Percentiles rank a stretch among this genome's conserved stretches.
Conservation (phyloP, 2,888 invertebrate genomes). For the Halictus quadricinctus region DNA sequence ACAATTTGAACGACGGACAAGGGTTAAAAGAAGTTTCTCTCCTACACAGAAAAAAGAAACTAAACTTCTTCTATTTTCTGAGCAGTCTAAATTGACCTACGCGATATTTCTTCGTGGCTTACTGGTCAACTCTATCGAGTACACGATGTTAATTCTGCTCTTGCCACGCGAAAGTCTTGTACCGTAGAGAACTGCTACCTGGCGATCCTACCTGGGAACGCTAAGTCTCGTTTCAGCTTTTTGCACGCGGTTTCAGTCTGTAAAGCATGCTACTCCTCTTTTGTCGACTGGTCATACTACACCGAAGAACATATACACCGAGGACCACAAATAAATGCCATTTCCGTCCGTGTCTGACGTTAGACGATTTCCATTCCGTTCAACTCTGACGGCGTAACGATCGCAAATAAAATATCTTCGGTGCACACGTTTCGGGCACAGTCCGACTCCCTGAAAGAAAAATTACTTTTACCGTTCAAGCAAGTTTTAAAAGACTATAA, state of each 20-base stretch:
- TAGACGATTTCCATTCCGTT: neutral
- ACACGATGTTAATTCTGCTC: constrained; percentile 45
- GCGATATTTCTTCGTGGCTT: constrained; percentile 37
- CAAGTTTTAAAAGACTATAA: constrained; percentile 15
- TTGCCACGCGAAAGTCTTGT: constrained; percentile 55
- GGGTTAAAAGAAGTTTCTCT: neutral
- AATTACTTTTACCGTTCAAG: constrained; percentile 4
- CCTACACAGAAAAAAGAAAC: neutral
- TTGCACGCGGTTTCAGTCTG: constrained; percentile 59
- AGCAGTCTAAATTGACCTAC: neutral
- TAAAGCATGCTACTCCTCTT: constrained; percentile 31
- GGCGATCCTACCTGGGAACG: constrained; percentile 45
- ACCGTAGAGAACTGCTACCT: constrained; percentile 46
- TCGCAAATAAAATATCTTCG: neutral
- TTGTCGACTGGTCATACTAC: constrained; percentile 1
- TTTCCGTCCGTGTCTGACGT: constrained; percentile 6
- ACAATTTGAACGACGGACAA: neutral
- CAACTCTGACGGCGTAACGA: neutral
- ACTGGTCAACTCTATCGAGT: constrained; percentile 35
- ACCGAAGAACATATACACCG: neutral
- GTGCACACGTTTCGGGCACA: neutral
- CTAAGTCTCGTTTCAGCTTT: constrained; percentile 58
- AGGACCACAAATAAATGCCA: neutral
- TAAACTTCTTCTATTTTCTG: neutral
- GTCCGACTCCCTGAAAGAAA: neutral